Conservation (phyloP, 2,113 vertebrate genomes). For the Pycnonotus jocosus region DNA sequence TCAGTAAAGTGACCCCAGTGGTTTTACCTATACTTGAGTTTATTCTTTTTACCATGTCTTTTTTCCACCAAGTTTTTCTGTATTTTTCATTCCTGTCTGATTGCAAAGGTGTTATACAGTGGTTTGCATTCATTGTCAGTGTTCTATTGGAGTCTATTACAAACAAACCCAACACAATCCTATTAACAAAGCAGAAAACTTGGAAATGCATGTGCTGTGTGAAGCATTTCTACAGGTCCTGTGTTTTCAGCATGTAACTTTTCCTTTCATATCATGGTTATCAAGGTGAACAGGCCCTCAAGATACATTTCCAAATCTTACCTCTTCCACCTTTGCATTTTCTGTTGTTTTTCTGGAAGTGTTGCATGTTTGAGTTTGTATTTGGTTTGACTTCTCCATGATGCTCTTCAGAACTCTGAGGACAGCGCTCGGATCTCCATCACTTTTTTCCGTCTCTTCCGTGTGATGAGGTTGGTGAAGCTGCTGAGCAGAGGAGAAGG, state of each 20-base stretch:
- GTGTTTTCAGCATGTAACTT: conserved; percentile 73
- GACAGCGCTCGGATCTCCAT: conserved; percentile 98
- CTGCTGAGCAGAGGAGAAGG: conserved; percentile 97
- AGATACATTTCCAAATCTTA: conserved; percentile 72
- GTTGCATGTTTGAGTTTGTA: conserved; percentile 61
- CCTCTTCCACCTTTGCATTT: conserved; percentile 69
- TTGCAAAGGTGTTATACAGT: conserved; percentile 68
- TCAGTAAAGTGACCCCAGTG: conserved; percentile 71
- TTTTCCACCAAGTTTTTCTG: conserved; percentile 68
- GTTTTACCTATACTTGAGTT: conserved; percentile 81
- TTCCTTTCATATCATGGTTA: conserved; percentile 74
- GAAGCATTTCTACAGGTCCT: conserved; percentile 63
- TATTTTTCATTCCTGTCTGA: conserved; percentile 73
- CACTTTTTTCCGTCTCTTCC: conserved; percentile 98
- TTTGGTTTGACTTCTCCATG: conserved; percentile 71
- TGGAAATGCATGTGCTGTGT: conserved; percentile 79
- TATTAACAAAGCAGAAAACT: conserved; percentile 68
- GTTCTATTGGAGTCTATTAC: conserved; percentile 56
- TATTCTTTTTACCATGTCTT: conserved; percentile 75
- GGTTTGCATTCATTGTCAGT: conserved; percentile 72
- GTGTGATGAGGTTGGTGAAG: conserved; percentile 98
- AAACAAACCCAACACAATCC: conserved; percentile 54
- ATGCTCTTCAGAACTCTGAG: conserved; percentile 89
- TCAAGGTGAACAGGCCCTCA: conserved; percentile 59
- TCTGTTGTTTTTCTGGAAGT: conserved; percentile 73